Conservation (phyloP, 30 jellyfish, hydroid and myxozoan genomes). For the Turritopsis dohrnii region DNA sequence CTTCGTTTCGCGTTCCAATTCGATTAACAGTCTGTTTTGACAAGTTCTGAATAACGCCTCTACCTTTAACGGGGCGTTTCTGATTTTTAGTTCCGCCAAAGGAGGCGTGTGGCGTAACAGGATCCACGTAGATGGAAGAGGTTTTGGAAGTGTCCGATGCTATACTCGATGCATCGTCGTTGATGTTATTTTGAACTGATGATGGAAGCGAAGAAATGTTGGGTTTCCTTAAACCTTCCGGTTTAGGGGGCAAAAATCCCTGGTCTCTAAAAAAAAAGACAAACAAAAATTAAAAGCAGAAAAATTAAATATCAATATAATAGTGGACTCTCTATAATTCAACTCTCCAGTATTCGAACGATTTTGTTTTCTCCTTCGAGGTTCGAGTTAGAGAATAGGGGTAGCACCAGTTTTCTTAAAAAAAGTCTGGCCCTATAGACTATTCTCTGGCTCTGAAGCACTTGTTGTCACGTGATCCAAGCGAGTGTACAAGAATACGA, state of each 20-base stretch:
- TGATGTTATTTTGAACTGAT: too few species aligned
- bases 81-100: background rate
- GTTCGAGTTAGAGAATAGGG: too few species aligned
- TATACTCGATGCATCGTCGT: background rate
- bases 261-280: background rate
- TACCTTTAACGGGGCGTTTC: background rate
- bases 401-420: too few species aligned
- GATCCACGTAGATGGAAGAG: slow-evolving; percentile 2
- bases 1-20: background rate
- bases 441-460: too few species aligned
- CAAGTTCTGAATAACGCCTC: background rate
- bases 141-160: slow-evolving; percentile 1
- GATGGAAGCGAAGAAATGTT: background rate
- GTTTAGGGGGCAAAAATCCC: background rate
- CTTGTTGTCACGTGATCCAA: too few species aligned
- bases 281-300: background rate
- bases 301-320: too few species aligned
- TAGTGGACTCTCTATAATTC: background rate
- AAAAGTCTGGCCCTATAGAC: too few species aligned
- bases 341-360: background rate
- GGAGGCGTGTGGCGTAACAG: background rate
- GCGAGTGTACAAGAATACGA: too few species aligned
- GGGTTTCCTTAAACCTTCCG: background rate
- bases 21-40: background rate
- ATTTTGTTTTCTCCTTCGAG: too few species aligned